phyloP scores from a whole-genome alignment of 1,140 invertebrate genomes.

The Pseudomyrmex cubaensis region DNA sequence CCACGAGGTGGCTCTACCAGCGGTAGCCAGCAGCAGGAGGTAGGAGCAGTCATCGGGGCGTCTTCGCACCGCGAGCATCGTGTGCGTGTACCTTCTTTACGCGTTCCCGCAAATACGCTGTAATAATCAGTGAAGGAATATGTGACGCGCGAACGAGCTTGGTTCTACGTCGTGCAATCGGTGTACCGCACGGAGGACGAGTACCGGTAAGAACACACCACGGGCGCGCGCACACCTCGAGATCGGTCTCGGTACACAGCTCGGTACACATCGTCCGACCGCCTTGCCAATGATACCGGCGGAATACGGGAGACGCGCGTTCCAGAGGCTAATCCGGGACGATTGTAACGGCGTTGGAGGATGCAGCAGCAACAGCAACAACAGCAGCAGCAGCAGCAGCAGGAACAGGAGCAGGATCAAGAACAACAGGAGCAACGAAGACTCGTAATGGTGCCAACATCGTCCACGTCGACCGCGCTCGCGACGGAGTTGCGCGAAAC shows the following conservation, averaged over 20 bases:
- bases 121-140: neutral
- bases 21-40: constrained; percentile 81
- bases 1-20: constrained; percentile 85
- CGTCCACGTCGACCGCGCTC: constrained; percentile 39
- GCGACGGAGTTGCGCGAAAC: constrained; percentile 39
- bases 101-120: constrained; percentile 50
- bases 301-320: constrained; percentile 30
- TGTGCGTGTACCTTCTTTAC: constrained; percentile 69
- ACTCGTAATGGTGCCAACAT: constrained; percentile 64
- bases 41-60: constrained; percentile 83
- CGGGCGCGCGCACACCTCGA: constrained; percentile 9
- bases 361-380: constrained; percentile 64
- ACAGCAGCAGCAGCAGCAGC: constrained; percentile 69
- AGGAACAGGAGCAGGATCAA: constrained; percentile 67
- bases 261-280: constrained; percentile 4
- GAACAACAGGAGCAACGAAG: constrained; percentile 68
- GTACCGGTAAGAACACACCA: neutral
- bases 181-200: neutral
- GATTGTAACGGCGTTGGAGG: constrained; percentile 59
- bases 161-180: constrained; percentile 1
- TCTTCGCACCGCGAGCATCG: constrained; percentile 82
- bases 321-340: constrained; percentile 61
- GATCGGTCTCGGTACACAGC: neutral
- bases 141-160: constrained; percentile 17
- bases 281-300: constrained; percentile 67